Evolutionary conservation across 64 coral and sea anemone species (phyloP).

Genomic region (Porites lutea): DNA sequence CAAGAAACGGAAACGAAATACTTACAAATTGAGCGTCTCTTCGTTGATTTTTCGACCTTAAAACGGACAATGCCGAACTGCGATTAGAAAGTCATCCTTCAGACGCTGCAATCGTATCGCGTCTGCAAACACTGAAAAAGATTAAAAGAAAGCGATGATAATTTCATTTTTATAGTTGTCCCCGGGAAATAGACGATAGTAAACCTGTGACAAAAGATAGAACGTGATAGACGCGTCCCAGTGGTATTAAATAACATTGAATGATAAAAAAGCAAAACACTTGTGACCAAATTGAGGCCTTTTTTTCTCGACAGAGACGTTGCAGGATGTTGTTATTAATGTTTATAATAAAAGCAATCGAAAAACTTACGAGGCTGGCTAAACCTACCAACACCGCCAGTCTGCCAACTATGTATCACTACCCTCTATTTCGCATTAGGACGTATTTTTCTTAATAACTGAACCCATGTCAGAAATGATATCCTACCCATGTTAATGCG

Average conservation of each 20-base stretch:
- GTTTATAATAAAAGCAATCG: too few relatives aligned
- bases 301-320: background rate
- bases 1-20: background rate
- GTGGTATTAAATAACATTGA: too few relatives aligned
- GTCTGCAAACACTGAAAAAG: background rate
- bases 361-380: too few relatives aligned
- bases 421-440: background rate
- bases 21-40: constrained; percentile 3
- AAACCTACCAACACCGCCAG: background rate
- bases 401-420: too few relatives aligned
- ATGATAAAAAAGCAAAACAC: too few relatives aligned
- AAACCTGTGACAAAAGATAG: background rate
- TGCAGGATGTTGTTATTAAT: background rate
- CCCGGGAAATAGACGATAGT: too few relatives aligned
- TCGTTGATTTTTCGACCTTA: background rate
- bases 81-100: background rate
- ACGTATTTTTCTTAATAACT: background rate
- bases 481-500: background rate
- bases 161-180: too few relatives aligned
- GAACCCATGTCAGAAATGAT: background rate
- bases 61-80: background rate
- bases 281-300: too few relatives aligned
- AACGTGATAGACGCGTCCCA: too few relatives aligned
- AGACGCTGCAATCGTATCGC: too few relatives aligned
- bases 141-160: background rate